Percentiles rank a stretch among this genome's conserved stretches.
Evolutionary conservation across 2,113 vertebrate genomes (phyloP).

Genomic region (Paramormyrops kingsleyae): DNA sequence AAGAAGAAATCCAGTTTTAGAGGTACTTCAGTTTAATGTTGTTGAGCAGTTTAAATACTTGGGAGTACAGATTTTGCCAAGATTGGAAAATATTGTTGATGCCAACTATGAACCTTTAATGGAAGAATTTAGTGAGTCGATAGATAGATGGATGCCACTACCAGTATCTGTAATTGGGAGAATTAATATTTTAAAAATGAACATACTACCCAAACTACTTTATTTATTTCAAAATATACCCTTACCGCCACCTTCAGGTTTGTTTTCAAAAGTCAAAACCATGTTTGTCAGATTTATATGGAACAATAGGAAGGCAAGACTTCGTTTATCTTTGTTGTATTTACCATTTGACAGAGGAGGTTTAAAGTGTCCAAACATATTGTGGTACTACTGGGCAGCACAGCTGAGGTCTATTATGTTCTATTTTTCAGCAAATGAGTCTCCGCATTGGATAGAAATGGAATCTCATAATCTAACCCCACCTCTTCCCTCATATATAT

Average conservation of each 20-base stretch:
- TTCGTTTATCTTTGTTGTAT: slow-evolving; percentile 9
- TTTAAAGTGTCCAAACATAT: too few species aligned
- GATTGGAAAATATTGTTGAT: neutral
- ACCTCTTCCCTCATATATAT: neutral
- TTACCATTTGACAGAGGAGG: slow-evolving; percentile 16
- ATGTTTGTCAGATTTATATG: slow-evolving; percentile 1
- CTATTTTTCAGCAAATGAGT: neutral
- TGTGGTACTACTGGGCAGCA: too few species aligned
- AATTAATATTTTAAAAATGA: too few species aligned
- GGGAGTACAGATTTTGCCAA: slow-evolving; percentile 16
- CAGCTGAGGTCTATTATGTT: too few species aligned
- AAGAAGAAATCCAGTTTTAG: neutral
- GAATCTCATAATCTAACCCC: too few species aligned
- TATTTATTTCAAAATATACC: too few species aligned
- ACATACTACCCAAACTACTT: neutral
- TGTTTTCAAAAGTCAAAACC: neutral
- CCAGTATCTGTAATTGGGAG: too few species aligned
- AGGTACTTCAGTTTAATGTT: slow-evolving; percentile 2
- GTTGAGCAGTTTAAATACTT: slow-evolving; percentile 10
- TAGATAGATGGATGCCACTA: too few species aligned
- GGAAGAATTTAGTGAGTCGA: neutral
- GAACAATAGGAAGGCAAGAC: slow-evolving; percentile 15
- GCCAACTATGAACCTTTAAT: slow-evolving; percentile 2
- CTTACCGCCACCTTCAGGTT: too few species aligned
- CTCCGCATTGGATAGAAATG: too few species aligned